Evolutionary conservation across 1,140 invertebrate genomes (phyloP), one percentile per base, ranked within the genome.

Genomic region (Myzus persicae): DNA sequence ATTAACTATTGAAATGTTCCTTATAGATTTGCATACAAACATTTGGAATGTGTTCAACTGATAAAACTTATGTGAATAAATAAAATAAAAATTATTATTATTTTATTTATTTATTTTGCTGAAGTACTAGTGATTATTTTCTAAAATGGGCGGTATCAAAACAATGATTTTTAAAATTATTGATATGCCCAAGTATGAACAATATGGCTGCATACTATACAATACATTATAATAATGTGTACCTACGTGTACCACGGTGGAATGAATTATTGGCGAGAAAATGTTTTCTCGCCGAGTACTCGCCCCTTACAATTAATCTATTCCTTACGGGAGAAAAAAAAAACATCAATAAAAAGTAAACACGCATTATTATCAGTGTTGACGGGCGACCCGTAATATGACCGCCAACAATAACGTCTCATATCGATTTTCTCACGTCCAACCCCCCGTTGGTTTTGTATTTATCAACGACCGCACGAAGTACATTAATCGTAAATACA

Each of bases 261-360:
- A 14, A 89, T 89, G 88, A 89, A 14, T 89, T 89, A 89, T 89
- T 89, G 31, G 46, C 20, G 46, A 89, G 36, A 54, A 54, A 11
- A 54, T 24, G 36, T 89, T 26, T 84, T 40, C 24, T 40, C 24
- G 26, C 31, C 14, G 14, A 40, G 31, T 24, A 14, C 22, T 89
- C 48, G n/a, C 24, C 36, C 22, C 22, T 48, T 11, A 2, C 88
- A 89, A 54, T 89, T 89, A 89, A 89, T 89, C 36, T 89, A 38
- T 26, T 26, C 88, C 24, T 38, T 26, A 44, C 6, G 14, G 84
- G 42, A 44, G 42, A 36, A 88, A 36, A 51, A 89, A 40, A 89
- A 89, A 54, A 89, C 88, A 54, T 51, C 42, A 54, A 89, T 89
- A 89, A 89, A 89, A 89, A 89, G 88, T 89, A 89, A 89, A 89